Evolutionary conservation across 2,113 vertebrate species (phyloP).

Genomic region (Pangasianodon hypophthalmus): DNA sequence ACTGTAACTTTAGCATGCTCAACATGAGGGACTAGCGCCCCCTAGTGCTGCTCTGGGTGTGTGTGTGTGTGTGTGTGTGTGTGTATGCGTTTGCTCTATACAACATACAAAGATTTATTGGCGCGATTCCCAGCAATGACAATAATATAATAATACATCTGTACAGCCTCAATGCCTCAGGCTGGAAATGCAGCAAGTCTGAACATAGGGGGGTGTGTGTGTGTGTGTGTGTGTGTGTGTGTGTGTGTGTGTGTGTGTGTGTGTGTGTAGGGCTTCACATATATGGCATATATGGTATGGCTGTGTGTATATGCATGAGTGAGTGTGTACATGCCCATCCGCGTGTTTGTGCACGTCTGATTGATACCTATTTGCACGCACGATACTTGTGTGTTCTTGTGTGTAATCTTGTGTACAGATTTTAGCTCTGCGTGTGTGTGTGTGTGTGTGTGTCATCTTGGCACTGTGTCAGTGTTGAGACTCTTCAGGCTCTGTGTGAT

Average conservation of each 20-base stretch:
- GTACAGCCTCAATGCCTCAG: not conserved
- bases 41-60: not conserved
- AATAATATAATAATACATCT: not conserved
- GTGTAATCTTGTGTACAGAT: not conserved
- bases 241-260: too few relatives aligned
- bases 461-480: slow-evolving; percentile 27
- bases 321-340: not conserved
- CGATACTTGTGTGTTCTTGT: not conserved
- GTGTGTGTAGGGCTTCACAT: not conserved
- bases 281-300: too few relatives aligned
- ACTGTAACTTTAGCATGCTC: not conserved
- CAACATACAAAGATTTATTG: not conserved
- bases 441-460: slow-evolving; percentile 22
- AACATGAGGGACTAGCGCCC: not conserved
- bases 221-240: too few relatives aligned
- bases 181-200: not conserved
- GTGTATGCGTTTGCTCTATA: not conserved
- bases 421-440: not conserved
- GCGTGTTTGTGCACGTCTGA: not conserved
- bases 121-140: not conserved
- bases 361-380: not conserved
- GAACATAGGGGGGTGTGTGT: not conserved
- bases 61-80: not conserved
- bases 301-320: not conserved
- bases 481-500: slow-evolving; percentile 16